Base-by-base conservation (phyloP, 2,113 vertebrate species). In the Dolichallabes microphthalmus region DNA sequence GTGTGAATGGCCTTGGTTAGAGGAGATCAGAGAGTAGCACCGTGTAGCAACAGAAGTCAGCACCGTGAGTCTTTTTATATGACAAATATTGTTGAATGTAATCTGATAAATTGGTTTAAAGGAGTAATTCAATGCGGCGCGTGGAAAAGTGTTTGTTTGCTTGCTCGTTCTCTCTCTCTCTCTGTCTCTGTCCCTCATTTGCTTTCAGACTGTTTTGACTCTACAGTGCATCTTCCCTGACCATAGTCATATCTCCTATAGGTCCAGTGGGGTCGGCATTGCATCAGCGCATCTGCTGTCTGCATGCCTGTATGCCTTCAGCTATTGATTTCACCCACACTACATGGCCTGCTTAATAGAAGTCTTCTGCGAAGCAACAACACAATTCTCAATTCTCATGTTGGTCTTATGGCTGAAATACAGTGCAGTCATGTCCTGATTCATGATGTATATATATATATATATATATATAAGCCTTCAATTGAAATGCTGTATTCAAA, bases 21-120 rank as follows among this genome's bases (percentile, higher is more conserved):
- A 87, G 88, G 88, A 90, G 89, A 90, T 87, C 84, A 86, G 88
- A 88, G 85, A 75, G n/a, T n/a, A n/a, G n/a, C n/a, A n/a, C n/a
- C n/a, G n/a, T n/a, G n/a, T n/a, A n/a, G 86, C 69, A 90, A 89
- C 87, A 89, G 90, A 89, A 82, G 81, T 86, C 53, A 88, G 84
- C 61, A 78, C 68, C 82, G 53, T 79, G 60, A n/a, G 78, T 80
- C 80, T 61, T 85, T 82, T 71, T 86, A 45, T 82, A 80, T 87
- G 88, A 87, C 80, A 35, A 55, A 82, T 89, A 88, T 88, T 81
- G 84, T 87, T 87, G 76, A 83, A 27, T 82, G 79, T 84, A 75
- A 85, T 52, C 80, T 87, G 86, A 86, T 82, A 83, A 81, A 82
- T 89, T 89, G 88, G 85, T 87, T 87, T 80, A 82, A 83, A 75